These are phyloP conservation scores for Harmothoe impar DNA, from an alignment of 2,888 invertebrate genomes.

Conservation along the genomic window DNA sequence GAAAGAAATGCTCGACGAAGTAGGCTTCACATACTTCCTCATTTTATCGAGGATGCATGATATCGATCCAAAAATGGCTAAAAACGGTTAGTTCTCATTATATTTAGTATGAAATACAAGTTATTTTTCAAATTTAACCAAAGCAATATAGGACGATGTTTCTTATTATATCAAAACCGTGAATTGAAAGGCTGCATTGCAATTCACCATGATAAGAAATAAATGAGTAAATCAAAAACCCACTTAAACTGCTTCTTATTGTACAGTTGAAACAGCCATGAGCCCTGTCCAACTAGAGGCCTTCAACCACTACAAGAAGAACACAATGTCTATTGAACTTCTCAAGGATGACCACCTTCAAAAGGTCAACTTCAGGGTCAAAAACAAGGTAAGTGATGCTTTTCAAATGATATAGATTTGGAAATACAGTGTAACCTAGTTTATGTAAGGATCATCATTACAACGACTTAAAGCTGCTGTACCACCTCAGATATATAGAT, in stretches of 20 bases:
- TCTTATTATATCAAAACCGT: too few relatives aligned
- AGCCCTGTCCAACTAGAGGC: constrained; percentile 70
- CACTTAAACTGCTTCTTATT: too few relatives aligned
- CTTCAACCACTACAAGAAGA: constrained; percentile 75
- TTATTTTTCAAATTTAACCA: too few relatives aligned
- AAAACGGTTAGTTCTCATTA: constrained; percentile 66
- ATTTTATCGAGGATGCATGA: constrained; percentile 81
- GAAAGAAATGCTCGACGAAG: constrained; percentile 75
- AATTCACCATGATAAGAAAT: too few relatives aligned
- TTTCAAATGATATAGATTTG: not conserved
- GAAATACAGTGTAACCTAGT: not conserved
- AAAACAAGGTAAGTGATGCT: constrained; percentile 79
- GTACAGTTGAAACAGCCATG: constrained; percentile 61
- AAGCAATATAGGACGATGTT: too few relatives aligned
- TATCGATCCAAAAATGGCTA: constrained; percentile 73
- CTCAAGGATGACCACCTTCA: constrained; percentile 83
- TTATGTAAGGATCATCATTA: not conserved
- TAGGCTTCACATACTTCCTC: constrained; percentile 82
- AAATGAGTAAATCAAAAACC: too few relatives aligned
- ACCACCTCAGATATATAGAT: too few relatives aligned
- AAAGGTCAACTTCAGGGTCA: constrained; percentile 83
- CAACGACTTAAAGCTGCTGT: too few relatives aligned
- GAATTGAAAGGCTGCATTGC: too few relatives aligned
- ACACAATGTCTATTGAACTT: constrained; percentile 82
- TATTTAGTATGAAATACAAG: too few relatives aligned